A percentile compares a stretch with the other conserved stretches of the same genome.
Evolutionary conservation across 2,888 invertebrate species (phyloP).

Genomic region (Andricus curvator): DNA sequence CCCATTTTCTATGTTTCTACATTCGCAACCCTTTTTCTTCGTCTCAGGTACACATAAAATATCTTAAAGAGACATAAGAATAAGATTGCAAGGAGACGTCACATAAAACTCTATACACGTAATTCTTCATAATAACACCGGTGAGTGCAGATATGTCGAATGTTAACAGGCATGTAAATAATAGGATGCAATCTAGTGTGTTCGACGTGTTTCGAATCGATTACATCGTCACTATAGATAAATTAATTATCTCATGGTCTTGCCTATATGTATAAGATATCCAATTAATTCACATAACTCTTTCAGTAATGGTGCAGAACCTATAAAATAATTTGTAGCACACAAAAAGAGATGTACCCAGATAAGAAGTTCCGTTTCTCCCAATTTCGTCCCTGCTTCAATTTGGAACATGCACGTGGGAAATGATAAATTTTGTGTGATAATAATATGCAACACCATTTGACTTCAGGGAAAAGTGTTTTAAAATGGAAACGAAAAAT

Average conservation of each 20-base stretch:
- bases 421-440: not conserved
- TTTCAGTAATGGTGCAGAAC: not conserved
- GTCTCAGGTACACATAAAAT: no score
- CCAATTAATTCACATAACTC: not conserved
- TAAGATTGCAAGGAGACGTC: not conserved
- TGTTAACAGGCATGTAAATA: slow-evolving; percentile 19
- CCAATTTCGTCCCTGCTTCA: not conserved
- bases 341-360: no score
- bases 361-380: not conserved
- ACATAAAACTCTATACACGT: slow-evolving; percentile 9
- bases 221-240: slow-evolving; percentile 34
- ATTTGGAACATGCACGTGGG: not conserved
- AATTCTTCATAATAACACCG: slow-evolving; percentile 8
- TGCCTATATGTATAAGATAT: not conserved
- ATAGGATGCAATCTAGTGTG: slow-evolving; percentile 20
- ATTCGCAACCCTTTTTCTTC: no score
- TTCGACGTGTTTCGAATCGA: slow-evolving; percentile 17
- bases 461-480: not conserved
- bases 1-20: no score
- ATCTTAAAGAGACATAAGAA: slow-evolving; percentile 9
- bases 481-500: not conserved
- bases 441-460: no score
- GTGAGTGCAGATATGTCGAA: not conserved
- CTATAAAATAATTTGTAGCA: not conserved
- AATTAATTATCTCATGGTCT: slow-evolving; percentile 25